Evolutionary conservation across 2,113 vertebrate genomes (phyloP), one percentile per base, ranked within the genome.

Genomic region (Grallaria varia): DNA sequence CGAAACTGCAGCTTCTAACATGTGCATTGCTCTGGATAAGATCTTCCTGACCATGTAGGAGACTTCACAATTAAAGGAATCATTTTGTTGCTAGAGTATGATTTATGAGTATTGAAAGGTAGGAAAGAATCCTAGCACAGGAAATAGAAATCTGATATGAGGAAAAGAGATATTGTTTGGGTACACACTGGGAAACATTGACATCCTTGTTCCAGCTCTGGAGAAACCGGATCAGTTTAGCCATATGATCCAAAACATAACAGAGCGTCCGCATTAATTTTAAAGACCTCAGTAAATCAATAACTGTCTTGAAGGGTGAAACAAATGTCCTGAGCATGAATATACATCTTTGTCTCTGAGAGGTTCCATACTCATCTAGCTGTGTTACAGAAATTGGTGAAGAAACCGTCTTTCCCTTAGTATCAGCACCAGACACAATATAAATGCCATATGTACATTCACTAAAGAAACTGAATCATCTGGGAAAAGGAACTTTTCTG

Each of bases 51-150:
- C 81, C 59, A 40, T 33, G 25, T 79, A 83, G 53, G 22, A 93
- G 30, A 62, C 44, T 69, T 74, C 19, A 69, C 42, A 45, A 62
- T 30, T 76, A n/a, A 94, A 93, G 8, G 45, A 82, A 73, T 82
- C 31, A 40, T 87, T 82, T 76, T 59, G 14, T 76, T 73, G 27
- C 42, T 59, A 47, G 18, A 7, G 5, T 85, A 56, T 93, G 89
- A 91, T 90, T 95, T 83, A 87, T 69, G 71, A 72, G 62, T 82
- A 79, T 58, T 87, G 67, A 91, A 93, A 80, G 58, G 53, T 45
- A 58, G 50, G 49, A 77, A 91, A 77, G 33, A 55, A 80, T 95
- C 35, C 47, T 58, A 74, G 59, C 33, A 74, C 64, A 30, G 30
- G 42, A 94, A 76, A 58, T 10, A 89, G 84, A 89, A 91, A 93